Base-by-base conservation (phyloP, 2,797 vertebrate species). In the Lithobates pipiens region DNA sequence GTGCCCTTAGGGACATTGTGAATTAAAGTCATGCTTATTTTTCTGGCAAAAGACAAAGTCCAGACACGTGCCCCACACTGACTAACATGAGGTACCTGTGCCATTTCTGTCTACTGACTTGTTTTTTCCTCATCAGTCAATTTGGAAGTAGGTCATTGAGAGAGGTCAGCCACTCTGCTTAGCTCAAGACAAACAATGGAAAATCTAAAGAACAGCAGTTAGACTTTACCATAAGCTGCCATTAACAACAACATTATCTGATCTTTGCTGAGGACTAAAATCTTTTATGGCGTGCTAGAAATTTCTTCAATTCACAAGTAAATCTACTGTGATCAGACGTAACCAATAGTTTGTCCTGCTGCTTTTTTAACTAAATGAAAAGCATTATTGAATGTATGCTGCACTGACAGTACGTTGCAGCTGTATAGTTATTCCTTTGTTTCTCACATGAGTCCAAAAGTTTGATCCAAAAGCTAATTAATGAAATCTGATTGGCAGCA, bases 61-160 rank as follows among this genome's bases (percentile, higher is more conserved):
- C 85, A 86, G 85, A 86, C 75, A 68, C 68, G 65, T 86, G 79
- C 27, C 85, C 85, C 65, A 71, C 36, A 27, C 73, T 72, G 80
- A 25, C 74, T 86, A 82, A 77, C 80, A 67, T 72, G 79, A 67
- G 23, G 70, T 83, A 83, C 80, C 67, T 83, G 80, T 50, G 69
- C 76, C 85, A 78, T 77, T 83, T 77, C 85, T 86, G 76, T 86
- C 85, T 83, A 63, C 57, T 83, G 80, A 65, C 57, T 72, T 82
- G 80, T 78, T 78, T 83, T 83, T 79, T 78, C 75, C 85, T 86
- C 85, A 86, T 83, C 68, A 86, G 80, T 86, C 80, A 86, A 68
- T 83, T 32, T 79, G 75, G 76, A 77, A 86, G 78, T 16, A 75
- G 85, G 85, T 86, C 85, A 86, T 42, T 69, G 61, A 74, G 29